Evolutionary conservation across 2,888 invertebrate genomes (phyloP), one percentile per base, ranked within the genome.

Genomic region (Rugalucina vietnamica): DNA sequence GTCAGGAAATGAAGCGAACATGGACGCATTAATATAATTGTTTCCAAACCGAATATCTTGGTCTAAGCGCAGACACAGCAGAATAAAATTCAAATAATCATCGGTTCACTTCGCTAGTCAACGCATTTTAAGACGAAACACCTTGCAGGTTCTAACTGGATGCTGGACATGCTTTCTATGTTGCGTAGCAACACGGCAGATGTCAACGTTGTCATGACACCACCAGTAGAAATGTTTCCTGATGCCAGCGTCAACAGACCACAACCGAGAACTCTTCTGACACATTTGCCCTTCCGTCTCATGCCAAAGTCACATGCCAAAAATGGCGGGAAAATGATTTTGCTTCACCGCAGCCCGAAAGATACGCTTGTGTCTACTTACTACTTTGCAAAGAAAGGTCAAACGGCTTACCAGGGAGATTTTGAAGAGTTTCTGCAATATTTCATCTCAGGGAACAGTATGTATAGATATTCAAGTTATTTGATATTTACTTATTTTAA

Each of bases 91-190:
- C n/a, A n/a, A n/a, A n/a, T n/a, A n/a, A n/a, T n/a, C n/a, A n/a
- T n/a, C n/a, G n/a, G n/a, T n/a, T n/a, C n/a, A n/a, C n/a, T n/a
- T n/a, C n/a, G n/a, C n/a, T n/a, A n/a, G n/a, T n/a, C n/a, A n/a
- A n/a, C n/a, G n/a, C n/a, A n/a, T n/a, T n/a, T n/a, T n/a, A n/a
- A n/a, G n/a, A n/a, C n/a, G n/a, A n/a, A n/a, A n/a, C n/a, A n/a
- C n/a, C n/a, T 60, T 60, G 27, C 60, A 60, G 60, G 60, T 27
- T 60, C 60, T 10, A 60, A 60, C 60, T 60, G 60, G 60, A 60
- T 60, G 60, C 60, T 60, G 24, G 60, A 60, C 60, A 60, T 60
- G 60, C 29, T 60, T 8, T 3, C 24, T 18, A 60, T 60, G 60
- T 4, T 60, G 60, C 60, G 60, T 5, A 60, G 18, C 21, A 60